Percentiles rank a stretch among this genome's conserved stretches.
These are phyloP conservation scores for Pitta sordida DNA, from an alignment of 2,113 vertebrate genomes.

Conservation along the genomic window DNA sequence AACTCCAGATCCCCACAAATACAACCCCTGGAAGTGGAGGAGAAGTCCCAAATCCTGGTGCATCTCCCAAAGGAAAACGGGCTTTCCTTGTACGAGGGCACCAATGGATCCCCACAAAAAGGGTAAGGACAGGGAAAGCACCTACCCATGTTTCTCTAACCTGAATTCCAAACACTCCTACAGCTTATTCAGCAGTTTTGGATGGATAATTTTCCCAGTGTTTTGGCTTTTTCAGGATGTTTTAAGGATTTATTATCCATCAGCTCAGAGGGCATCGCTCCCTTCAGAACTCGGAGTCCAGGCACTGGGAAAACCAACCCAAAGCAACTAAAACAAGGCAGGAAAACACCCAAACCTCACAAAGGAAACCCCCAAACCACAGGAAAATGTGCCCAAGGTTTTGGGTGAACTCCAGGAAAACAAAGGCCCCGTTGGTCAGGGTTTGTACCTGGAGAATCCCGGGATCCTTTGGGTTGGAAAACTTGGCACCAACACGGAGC, in stretches of 20 bases:
- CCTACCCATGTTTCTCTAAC: rapidly evolving
- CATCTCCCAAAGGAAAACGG: background rate
- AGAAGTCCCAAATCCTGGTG: background rate
- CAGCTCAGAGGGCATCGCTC: background rate
- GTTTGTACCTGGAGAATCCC: background rate
- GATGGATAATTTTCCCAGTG: rapidly evolving
- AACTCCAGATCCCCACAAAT: rapidly evolving
- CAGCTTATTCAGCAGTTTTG: background rate
- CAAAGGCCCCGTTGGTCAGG: background rate
- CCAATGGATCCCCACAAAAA: rapidly evolving
- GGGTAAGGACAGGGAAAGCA: background rate
- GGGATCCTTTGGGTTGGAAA: background rate
- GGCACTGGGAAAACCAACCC: rapidly evolving
- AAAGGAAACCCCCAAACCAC: background rate
- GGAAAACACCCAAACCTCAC: background rate
- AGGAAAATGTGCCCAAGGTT: background rate
- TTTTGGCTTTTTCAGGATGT: background rate
- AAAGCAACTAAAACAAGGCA: background rate
- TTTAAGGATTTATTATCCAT: rapidly evolving
- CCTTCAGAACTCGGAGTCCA: too few species aligned
- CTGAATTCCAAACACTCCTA: too few species aligned
- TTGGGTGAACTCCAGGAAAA: background rate
- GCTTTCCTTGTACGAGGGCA: rapidly evolving
- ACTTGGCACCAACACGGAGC: rapidly evolving
- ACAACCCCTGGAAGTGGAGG: rapidly evolving